Evolutionary conservation across 2,113 vertebrate genomes (phyloP).

Genomic region (Lichenostomus cassidix): DNA sequence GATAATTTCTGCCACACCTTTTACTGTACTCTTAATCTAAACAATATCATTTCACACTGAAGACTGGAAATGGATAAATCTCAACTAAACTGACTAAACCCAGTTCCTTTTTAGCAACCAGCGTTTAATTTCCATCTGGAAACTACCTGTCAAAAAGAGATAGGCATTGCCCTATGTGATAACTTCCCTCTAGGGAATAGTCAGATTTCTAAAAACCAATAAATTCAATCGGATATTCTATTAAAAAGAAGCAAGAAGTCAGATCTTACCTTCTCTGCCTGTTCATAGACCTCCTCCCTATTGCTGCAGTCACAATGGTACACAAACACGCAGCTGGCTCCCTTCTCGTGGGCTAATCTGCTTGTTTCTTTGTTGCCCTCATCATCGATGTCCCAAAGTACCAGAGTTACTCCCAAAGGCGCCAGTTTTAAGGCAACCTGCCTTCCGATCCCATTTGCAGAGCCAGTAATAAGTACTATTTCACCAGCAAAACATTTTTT

Average conservation of each 20-base stretch:
- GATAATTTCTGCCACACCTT: not conserved
- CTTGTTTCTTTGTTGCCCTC: constrained; percentile 83
- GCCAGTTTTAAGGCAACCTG: constrained; percentile 82
- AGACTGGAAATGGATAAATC: not conserved
- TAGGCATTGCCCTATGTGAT: not conserved
- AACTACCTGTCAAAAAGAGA: not conserved
- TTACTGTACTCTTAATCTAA: not conserved
- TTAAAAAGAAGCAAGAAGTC: not conserved
- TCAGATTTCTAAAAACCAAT: not conserved
- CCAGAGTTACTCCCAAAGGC: constrained; percentile 71
- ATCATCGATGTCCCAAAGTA: constrained; percentile 88
- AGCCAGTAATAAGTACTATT: constrained; percentile 86
- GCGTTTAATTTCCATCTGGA: not conserved
- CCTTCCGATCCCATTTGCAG: constrained; percentile 84
- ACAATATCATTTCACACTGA: not conserved
- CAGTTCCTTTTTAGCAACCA: not conserved
- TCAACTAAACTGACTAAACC: not conserved
- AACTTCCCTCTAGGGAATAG: not conserved
- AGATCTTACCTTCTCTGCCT: constrained; percentile 82
- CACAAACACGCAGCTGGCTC: constrained; percentile 70
- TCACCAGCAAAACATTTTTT: constrained; percentile 82
- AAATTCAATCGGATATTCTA: no score
- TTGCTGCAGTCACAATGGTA: constrained; percentile 84
- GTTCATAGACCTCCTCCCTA: constrained; percentile 79
- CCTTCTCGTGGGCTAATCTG: constrained; percentile 57